Conservation (phyloP, 1,140 invertebrate species). For the Brachystomella parvula region DNA sequence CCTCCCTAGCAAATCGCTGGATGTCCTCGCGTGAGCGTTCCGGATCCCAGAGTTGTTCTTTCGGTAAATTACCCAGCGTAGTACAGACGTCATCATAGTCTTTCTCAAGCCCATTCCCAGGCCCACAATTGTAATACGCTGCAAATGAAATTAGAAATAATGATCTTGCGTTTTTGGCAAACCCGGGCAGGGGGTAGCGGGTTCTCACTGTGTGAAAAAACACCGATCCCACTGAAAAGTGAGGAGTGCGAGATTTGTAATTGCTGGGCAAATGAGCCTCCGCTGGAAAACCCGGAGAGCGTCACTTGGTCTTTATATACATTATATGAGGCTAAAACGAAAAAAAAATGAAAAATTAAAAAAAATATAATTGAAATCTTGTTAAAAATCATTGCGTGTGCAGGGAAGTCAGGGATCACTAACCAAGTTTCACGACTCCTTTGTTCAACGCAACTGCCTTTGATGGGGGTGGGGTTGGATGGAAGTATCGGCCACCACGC, state of each 20-base stretch:
- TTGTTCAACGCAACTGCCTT: no score
- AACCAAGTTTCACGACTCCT: no score
- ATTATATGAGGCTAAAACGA: conserved; percentile 7
- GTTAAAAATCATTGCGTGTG: no score
- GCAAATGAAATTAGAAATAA: not conserved
- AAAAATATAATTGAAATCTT: no score
- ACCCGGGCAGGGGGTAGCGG: no score
- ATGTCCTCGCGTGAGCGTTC: conserved; percentile 24
- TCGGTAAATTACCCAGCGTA: conserved; percentile 10
- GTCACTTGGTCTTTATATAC: conserved; percentile 18
- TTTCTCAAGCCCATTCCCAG: conserved; percentile 5
- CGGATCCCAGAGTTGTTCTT: conserved; percentile 6
- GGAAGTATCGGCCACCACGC: no score
- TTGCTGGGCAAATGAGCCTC: conserved; percentile 30
- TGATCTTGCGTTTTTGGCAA: not conserved
- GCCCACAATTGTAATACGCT: conserved; percentile 31
- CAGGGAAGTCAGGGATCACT: no score
- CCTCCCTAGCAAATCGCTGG: conserved; percentile 7
- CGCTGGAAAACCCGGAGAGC: conserved; percentile 30
- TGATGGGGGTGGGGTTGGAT: no score
- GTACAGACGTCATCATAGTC: conserved; percentile 29
- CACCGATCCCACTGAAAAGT: conserved; percentile 28
- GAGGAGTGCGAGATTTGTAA: conserved; percentile 28
- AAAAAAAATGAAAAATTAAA: no score
- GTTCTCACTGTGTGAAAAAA: conserved; percentile 34